phyloP scores from a whole-genome alignment of 2,888 invertebrate genomes.

The Lepetodrilus schrolli region DNA sequence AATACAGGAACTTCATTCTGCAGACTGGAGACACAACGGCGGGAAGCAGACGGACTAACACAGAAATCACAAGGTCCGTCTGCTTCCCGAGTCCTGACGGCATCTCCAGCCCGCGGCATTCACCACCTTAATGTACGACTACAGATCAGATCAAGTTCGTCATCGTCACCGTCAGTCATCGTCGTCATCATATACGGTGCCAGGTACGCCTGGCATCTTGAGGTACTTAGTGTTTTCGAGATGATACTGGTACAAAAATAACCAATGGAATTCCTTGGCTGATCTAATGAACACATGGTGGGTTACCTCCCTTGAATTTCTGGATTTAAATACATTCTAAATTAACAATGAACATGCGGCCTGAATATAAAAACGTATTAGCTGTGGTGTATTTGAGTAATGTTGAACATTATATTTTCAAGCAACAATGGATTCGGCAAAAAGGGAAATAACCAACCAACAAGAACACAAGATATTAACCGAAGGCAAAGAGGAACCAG shows the following conservation, averaged over 20 bases:
- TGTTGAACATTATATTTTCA: too few species aligned
- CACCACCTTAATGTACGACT: background rate
- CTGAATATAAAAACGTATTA: too few species aligned
- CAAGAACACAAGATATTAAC: background rate
- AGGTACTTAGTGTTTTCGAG: background rate
- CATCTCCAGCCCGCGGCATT: background rate
- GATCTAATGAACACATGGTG: background rate
- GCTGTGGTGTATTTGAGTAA: too few species aligned
- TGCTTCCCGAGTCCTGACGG: background rate
- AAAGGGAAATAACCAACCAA: background rate
- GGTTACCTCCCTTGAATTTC: background rate
- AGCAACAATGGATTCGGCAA: too few species aligned
- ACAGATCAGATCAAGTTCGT: background rate
- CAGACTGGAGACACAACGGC: background rate
- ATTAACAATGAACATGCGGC: too few species aligned
- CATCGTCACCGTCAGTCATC: background rate
- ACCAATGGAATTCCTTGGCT: too few species aligned
- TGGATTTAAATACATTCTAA: too few species aligned
- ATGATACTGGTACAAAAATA: background rate
- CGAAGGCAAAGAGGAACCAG: too few species aligned
- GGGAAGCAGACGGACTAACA: background rate
- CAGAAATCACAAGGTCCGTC: background rate
- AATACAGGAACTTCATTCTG: conserved; percentile 31
- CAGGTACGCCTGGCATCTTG: background rate
- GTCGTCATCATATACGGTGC: background rate